Evolutionary conservation across 1,140 invertebrate genomes (phyloP), one percentile per base, ranked within the genome.

Genomic region (Drosophila ohnishii): DNA sequence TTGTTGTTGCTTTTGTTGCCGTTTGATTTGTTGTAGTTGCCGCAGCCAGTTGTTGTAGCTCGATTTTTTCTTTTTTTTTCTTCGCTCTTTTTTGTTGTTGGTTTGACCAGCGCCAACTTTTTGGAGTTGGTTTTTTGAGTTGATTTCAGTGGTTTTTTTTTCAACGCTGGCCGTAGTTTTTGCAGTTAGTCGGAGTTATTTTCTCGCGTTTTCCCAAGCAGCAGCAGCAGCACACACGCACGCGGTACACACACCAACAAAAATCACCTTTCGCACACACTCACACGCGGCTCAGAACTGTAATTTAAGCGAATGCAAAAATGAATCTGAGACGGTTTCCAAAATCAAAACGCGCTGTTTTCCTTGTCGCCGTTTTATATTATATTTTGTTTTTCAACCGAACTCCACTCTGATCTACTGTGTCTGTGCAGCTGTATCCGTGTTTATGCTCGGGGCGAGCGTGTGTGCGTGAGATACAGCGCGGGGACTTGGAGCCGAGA

Each of bases 341-440:
- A 76, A 78, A 75, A 77, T 63, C 50, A 50, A 80, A 73, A 37
- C 69, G 55, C 69, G 55, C 66, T 71, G 45, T 71, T 71, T 72
- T 69, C 25, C 51, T 25, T 42, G 35, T 61, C 11, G 30, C 35
- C 30, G 25, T 60, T 35, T 37, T 11, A 8, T 40, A 0, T 32
- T 44, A 2, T 9, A 44, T 30, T 16, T 62, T 30, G 14, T 22
- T 25, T 39, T n/a, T 22, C 47, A 60, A 61, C 47, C 50, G 73
- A 67, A 75, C 73, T 85, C 64, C 59, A 72, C 69, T 78, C 59
- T 75, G 61, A 75, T 80, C 80, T 78, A 65, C 62, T 53, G 47
- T 67, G 25, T 47, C 37, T 69, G 34, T 80, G 37, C 53, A 58
- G 39, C 53, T 28, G 62, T 65, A 35, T 70, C 51, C 51, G 42